Conservation (phyloP, 2,113 vertebrate genomes). For the cattle (Bos taurus) region ARS-UCD2.0 NC_037334.1:16450001-16450500, state of each 20-base stretch:
- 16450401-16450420: background rate
- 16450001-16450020: background rate
- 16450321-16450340: background rate
- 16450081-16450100: background rate
- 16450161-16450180: background rate
- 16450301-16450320: background rate
- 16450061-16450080: background rate
- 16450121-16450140: background rate
- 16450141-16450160: background rate
- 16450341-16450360: background rate
- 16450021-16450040: background rate
- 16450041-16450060: background rate
- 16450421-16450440: background rate
- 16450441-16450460: fast-evolving
- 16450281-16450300: background rate
- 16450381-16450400: background rate
- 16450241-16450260: background rate
- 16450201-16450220: background rate
- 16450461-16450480: background rate
- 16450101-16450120: background rate
- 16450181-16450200: background rate
- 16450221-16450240: background rate
- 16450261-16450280: background rate
- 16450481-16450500: background rate
- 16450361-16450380: background rate